Percentiles rank a stretch among this genome's conserved stretches.
These are phyloP conservation scores for Glaucidium brasilianum DNA, from an alignment of 2,113 vertebrate genomes.

Conservation along the genomic window DNA sequence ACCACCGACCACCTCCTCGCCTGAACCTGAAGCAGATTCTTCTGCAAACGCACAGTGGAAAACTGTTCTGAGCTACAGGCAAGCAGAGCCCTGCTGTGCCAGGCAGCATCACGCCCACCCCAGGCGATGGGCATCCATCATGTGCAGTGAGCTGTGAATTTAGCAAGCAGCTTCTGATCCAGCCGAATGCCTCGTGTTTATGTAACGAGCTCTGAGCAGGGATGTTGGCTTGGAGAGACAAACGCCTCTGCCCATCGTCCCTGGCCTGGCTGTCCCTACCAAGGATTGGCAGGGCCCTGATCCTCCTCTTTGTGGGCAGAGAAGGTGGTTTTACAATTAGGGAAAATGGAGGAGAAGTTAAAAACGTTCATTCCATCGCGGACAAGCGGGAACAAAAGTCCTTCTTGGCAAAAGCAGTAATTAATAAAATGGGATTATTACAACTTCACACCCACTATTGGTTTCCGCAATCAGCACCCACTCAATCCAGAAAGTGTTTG, in stretches of 20 bases:
- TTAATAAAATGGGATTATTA: constrained; percentile 50
- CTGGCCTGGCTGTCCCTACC: neutral
- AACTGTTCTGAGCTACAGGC: neutral
- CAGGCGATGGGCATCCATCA: neutral
- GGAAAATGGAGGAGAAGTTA: neutral
- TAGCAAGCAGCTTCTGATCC: neutral
- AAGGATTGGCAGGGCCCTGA: neutral
- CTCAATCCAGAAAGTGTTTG: neutral
- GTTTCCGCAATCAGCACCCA: constrained; percentile 12
- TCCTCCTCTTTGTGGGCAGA: neutral
- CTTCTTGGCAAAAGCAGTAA: neutral
- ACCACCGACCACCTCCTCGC: neutral
- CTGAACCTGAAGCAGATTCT: neutral
- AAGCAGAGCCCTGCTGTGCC: neutral
- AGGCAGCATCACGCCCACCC: neutral
- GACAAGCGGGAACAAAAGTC: neutral
- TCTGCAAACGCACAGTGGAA: neutral
- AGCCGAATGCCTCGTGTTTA: neutral
- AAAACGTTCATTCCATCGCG: neutral
- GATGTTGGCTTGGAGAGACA: neutral
- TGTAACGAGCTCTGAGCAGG: neutral
- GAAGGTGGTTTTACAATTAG: neutral
- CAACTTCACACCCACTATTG: constrained; percentile 16
- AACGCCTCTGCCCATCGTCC: neutral
- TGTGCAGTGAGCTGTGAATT: neutral